These are phyloP conservation scores for Otus sunia DNA, from an alignment of 2,113 vertebrate species.

Conservation along the genomic window DNA sequence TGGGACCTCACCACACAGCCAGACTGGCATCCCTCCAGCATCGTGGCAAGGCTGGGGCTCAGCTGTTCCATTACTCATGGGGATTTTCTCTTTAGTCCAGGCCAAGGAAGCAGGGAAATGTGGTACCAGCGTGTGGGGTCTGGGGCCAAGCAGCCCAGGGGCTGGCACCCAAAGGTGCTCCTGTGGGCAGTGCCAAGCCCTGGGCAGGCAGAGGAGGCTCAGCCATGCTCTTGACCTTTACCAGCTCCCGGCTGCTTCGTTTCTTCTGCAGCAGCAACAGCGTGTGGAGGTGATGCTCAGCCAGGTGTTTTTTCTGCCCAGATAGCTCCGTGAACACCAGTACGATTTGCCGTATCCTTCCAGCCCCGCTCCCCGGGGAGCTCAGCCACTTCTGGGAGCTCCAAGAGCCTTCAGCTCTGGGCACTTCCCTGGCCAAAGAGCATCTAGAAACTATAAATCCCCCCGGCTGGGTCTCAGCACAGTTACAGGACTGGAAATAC, in stretches of 20 bases:
- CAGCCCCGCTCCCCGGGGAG: background rate
- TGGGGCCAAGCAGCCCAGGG: background rate
- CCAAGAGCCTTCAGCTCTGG: background rate
- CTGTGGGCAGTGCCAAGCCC: fast-evolving
- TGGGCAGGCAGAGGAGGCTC: background rate
- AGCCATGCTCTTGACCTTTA: fast-evolving
- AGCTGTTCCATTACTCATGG: background rate
- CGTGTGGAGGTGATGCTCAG: background rate
- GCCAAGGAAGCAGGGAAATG: background rate
- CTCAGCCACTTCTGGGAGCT: background rate
- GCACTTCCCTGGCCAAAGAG: background rate
- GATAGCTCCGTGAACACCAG: background rate
- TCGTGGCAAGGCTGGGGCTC: background rate
- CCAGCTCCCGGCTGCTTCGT: fast-evolving
- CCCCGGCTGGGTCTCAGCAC: fast-evolving
- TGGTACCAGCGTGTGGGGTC: fast-evolving
- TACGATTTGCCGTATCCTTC: fast-evolving
- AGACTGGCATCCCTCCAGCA: background rate
- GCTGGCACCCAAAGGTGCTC: background rate
- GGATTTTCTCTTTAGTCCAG: background rate
- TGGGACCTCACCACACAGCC: background rate
- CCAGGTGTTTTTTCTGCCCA: fast-evolving
- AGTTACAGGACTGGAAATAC: conserved; percentile 62
- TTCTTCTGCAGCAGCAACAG: background rate
- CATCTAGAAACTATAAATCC: background rate